Evolutionary conservation across 2,797 vertebrate species (phyloP), one percentile per base, ranked within the genome.

Genomic region (Sebastes variabilis): DNA sequence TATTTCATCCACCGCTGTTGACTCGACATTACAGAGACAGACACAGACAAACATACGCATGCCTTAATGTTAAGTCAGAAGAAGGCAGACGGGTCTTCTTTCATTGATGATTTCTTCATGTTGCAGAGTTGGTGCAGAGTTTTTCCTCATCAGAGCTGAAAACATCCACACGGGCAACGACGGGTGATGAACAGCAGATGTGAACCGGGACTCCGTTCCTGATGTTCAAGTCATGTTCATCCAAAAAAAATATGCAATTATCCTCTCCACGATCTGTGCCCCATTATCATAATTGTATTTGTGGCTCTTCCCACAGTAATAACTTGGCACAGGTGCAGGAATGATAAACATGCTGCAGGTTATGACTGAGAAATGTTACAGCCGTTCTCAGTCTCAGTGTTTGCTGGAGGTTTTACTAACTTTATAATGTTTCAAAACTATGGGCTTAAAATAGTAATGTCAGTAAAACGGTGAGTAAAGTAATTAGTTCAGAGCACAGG

Each of bases 221-320:
- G 55, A 90, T 85, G 83, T 88, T 42, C 75, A 89, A 89, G 75
- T 88, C 85, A 84, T 89, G 80, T 89, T 92, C 89, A 82, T 87
- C 83, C 86, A 84, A 89, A 89, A 36, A 86, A 86, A 82, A 70
- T 75, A 78, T 71, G 87, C 81, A 90, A 90, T 90, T 88, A 92
- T 91, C 89, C 89, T 82, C 86, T 89, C 77, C 73, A 67, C 82
- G 85, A 83, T 93, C 89, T 82, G 83, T 6, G 9, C 71, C 22
- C 79, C 84, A 87, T 92, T 92, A 92, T 84, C 74, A 78, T 91
- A 87, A 93, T 90, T 90, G 61, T 79, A 89, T 90, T 87, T 90
- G 88, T 79, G 84, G 74, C 85, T 90, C 78, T 85, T 87, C 67
- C 80, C 61, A 74, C 42, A 87, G 80, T 87, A 87, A 88, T 88